These are phyloP conservation scores for Phalacrocorax brasilianus DNA, from an alignment of 2,113 vertebrate species.

Conservation along the genomic window DNA sequence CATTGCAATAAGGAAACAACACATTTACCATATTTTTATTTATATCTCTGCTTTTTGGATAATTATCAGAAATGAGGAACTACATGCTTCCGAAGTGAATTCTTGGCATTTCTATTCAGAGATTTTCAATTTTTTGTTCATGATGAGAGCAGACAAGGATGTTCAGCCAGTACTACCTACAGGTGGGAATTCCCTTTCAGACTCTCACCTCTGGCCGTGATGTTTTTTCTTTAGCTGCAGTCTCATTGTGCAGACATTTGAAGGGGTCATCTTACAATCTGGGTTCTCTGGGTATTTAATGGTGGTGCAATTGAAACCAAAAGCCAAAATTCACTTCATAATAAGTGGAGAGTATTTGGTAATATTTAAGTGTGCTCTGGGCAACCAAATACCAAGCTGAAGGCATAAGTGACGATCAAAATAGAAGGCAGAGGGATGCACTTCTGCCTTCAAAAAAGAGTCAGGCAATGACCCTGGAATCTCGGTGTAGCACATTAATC, in stretches of 20 bases:
- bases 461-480: neutral
- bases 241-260: neutral
- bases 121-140: neutral
- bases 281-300: neutral
- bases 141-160: neutral
- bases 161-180: neutral
- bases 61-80: neutral
- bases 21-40: conserved; percentile 5
- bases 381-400: neutral
- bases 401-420: neutral
- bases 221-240: neutral
- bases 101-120: neutral
- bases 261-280: neutral
- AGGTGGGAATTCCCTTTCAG: neutral
- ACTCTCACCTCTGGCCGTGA: neutral
- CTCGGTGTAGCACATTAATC: neutral
- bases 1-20: neutral
- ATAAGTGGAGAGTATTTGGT: neutral
- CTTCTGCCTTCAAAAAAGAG: neutral
- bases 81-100: neutral
- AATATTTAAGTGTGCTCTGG: neutral
- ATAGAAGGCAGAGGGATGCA: neutral
- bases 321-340: neutral
- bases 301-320: neutral
- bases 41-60: neutral